Conservation (phyloP, 2,797 vertebrate species). For the Arvicola amphibius region DNA sequence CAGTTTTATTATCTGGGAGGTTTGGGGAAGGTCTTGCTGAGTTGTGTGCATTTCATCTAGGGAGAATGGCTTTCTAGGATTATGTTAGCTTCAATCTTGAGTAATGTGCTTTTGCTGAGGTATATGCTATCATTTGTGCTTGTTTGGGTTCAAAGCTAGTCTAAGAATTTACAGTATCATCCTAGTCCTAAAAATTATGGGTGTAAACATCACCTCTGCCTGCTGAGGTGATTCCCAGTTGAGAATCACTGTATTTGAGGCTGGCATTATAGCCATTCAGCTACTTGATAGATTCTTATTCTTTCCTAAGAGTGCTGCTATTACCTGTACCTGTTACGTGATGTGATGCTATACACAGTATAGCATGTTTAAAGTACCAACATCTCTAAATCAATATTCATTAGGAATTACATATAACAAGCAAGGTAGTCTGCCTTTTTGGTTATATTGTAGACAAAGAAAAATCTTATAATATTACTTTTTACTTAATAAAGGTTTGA, state of each 20-base stretch:
- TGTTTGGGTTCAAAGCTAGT: background rate
- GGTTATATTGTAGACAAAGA: background rate
- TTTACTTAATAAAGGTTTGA: slow-evolving; percentile 50
- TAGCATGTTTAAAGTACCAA: slow-evolving; percentile 29
- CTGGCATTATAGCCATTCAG: background rate
- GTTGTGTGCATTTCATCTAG: background rate
- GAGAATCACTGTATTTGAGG: slow-evolving; percentile 14
- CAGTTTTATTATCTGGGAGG: background rate
- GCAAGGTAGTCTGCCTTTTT: slow-evolving; percentile 37
- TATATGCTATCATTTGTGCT: background rate
- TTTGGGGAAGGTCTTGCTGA: background rate
- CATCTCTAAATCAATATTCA: slow-evolving; percentile 24
- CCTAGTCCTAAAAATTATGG: background rate
- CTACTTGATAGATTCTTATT: background rate
- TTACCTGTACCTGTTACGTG: background rate
- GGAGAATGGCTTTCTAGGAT: background rate
- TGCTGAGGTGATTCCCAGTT: background rate
- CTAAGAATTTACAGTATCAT: background rate
- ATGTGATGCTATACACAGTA: slow-evolving; percentile 1
- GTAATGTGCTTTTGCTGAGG: background rate
- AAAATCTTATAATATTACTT: slow-evolving; percentile 37
- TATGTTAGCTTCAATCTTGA: background rate
- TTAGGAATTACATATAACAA: slow-evolving; percentile 21
- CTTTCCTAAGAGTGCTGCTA: background rate
- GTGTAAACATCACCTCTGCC: background rate